Conservation (phyloP, 1,140 invertebrate species). For the Sycophila sp. region DNA sequence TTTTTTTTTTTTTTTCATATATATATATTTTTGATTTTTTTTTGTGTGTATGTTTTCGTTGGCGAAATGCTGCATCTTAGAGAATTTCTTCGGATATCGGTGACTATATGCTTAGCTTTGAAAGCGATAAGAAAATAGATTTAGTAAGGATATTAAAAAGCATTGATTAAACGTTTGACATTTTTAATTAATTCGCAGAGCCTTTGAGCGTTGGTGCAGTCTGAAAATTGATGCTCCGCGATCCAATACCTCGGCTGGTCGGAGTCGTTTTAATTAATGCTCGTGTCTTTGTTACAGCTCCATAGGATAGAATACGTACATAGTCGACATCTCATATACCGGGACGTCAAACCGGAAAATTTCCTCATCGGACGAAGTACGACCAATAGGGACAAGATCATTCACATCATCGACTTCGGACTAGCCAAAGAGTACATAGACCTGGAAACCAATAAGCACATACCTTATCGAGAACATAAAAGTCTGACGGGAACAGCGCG, state of each 20-base stretch:
- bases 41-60: too few relatives aligned
- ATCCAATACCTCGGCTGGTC: too few relatives aligned
- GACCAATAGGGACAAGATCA: conserved; percentile 98
- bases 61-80: too few relatives aligned
- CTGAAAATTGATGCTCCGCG: not conserved
- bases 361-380: conserved; percentile 98
- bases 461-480: conserved; percentile 99
- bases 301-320: conserved; percentile 99
- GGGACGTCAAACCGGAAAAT: conserved; percentile 99
- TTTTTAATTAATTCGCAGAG: not conserved
- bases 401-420: conserved; percentile 99
- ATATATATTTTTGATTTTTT: too few relatives aligned
- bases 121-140: too few relatives aligned
- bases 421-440: conserved; percentile 99
- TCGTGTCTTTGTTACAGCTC: conserved; percentile 71
- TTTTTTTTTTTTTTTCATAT: not conserved
- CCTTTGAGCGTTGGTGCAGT: not conserved
- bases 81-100: too few relatives aligned
- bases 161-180: too few relatives aligned
- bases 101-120: too few relatives aligned
- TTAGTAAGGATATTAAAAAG: too few relatives aligned
- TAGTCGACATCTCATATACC: conserved; percentile 98
- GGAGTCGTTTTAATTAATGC: conserved; percentile 6
- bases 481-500: conserved; percentile 96
- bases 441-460: conserved; percentile 99